Base-by-base conservation (phyloP, 2,113 vertebrate genomes). In the Myxocyprinus asiaticus region DNA sequence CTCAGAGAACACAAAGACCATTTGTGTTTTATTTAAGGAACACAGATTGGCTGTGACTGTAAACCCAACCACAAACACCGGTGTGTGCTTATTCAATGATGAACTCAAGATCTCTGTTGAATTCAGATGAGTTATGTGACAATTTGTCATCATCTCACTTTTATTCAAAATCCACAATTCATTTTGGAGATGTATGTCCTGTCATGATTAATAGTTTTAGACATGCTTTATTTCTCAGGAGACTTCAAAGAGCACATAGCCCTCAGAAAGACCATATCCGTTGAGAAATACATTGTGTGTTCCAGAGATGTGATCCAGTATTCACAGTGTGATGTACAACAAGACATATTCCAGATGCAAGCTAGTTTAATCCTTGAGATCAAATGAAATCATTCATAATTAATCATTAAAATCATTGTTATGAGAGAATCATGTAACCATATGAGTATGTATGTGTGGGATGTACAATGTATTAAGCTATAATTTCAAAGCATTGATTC, bases 211-310 rank as follows among this genome's bases (percentile, higher is more conserved):
- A 72, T 59, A 4, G 14, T 72, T 10, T 47, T 14, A 43, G 47
- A 33, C 43, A 59, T 72, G 43, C 68, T 72, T 72, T 59, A 45
- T 59, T 72, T 43, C 44, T n/a, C 10, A 42, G 22, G 70, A 59
- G 70, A 59, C 55, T 72, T 72, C 70, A 72, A 59, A 72, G 70
- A 45, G 43, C 43, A 47, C 43, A 47, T 9, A 59, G 43, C 70
- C 70, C 59, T n/a, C 47, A 11, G 70, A 72, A 43, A 59, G 45
- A 45, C 58, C 6, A 33, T 58, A 10, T 11, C 33, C 11, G 53
- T 55, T 33, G 22, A 33, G 22, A 33, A 33, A 12, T 58, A 43
- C 22, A 33, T 33, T 33, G 22, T 33, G 22, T 33, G 22, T 33
- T 33, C 69, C 69, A 72, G 42, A 72, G 53, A 72, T 42, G 45